Percentiles rank a stretch among this genome's conserved stretches.
Conservation (phyloP, 2,888 invertebrate genomes). For the Callinectes sapidus region DNA sequence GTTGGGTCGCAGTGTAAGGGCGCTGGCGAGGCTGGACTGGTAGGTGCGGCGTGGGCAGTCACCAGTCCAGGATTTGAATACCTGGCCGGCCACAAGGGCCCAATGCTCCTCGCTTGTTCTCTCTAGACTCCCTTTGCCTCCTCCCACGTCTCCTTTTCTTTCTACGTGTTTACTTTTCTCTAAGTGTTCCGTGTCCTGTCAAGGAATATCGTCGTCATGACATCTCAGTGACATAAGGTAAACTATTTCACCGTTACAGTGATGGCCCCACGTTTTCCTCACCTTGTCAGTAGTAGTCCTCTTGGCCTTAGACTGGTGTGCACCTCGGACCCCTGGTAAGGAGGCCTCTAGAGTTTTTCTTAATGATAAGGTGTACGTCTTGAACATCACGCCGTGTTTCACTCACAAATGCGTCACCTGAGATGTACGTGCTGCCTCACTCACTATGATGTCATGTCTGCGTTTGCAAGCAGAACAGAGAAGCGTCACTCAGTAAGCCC, state of each 20-base stretch:
- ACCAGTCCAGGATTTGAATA: conserved; percentile 37
- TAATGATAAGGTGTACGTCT: neutral
- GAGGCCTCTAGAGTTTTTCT: conserved; percentile 7
- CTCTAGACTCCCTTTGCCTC: neutral
- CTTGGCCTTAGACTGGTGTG: neutral
- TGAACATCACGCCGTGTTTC: neutral
- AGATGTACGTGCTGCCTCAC: neutral
- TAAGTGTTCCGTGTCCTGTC: neutral
- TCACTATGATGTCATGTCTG: neutral
- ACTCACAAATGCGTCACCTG: neutral
- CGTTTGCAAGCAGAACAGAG: neutral
- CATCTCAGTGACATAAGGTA: neutral
- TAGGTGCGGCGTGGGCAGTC: conserved; percentile 26
- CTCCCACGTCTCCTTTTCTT: neutral
- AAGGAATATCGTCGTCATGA: too few species aligned
- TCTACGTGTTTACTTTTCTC: conserved; percentile 1
- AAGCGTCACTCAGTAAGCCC: neutral
- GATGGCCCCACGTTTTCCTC: neutral
- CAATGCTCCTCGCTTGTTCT: conserved; percentile 40
- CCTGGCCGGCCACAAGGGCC: conserved; percentile 20
- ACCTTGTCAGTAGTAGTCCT: neutral
- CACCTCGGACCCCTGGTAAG: neutral
- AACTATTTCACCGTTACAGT: neutral
- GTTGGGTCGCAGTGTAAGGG: neutral
- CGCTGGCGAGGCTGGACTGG: conserved; percentile 21